Percentiles rank a stretch among this genome's conserved stretches.
These are phyloP conservation scores for Euschistus heros DNA, from an alignment of 1,140 invertebrate genomes.

Conservation along the genomic window DNA sequence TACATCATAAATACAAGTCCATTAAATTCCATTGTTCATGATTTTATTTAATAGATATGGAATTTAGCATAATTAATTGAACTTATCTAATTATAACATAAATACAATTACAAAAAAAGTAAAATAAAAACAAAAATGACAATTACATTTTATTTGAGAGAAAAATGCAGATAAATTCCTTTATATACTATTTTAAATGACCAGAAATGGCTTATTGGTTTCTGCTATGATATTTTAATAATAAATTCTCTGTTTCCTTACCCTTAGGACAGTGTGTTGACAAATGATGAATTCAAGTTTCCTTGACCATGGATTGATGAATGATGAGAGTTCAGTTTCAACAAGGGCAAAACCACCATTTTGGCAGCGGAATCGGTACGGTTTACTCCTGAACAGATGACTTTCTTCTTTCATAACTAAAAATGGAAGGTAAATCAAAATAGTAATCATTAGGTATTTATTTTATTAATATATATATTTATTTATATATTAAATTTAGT, in stretches of 20 bases:
- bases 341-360: constrained; percentile 73
- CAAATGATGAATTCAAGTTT: constrained; percentile 85
- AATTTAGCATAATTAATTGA: too few relatives aligned
- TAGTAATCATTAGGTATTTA: too few relatives aligned
- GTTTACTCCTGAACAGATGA: constrained; percentile 60
- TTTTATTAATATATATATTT: not conserved
- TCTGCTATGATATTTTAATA: too few relatives aligned
- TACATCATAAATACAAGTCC: too few relatives aligned
- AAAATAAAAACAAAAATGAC: too few relatives aligned
- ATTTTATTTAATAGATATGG: too few relatives aligned
- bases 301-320: constrained; percentile 86
- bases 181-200: not conserved
- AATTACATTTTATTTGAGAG: too few relatives aligned
- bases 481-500: too few relatives aligned
- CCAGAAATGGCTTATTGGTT: not conserved
- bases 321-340: constrained; percentile 87
- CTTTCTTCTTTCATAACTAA: constrained; percentile 49
- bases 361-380: constrained; percentile 66
- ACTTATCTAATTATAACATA: too few relatives aligned
- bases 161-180: not conserved
- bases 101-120: too few relatives aligned
- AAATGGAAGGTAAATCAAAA: constrained; percentile 18
- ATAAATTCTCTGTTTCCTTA: constrained; percentile 28
- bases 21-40: too few relatives aligned
- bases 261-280: constrained; percentile 72